Evolutionary conservation across 2,888 invertebrate species (phyloP), one percentile per base, ranked within the genome.

Genomic region (Nycteola revayana): DNA sequence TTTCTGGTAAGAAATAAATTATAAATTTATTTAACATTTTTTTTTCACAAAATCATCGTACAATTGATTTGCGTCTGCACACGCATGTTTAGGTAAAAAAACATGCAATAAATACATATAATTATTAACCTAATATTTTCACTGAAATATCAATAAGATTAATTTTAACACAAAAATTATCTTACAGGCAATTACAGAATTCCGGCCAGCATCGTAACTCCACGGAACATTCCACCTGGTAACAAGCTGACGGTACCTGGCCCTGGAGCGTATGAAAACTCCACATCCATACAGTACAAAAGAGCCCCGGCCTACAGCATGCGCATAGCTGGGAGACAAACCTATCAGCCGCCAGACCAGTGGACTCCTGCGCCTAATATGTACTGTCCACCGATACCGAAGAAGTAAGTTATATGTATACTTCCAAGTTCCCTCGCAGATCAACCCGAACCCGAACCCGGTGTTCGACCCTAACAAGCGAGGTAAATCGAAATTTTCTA

Each of bases 331-430:
- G 72, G 76, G 0, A 60, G 53, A 7, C 78, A 79, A 0, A 65
- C 64, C 0, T 80, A 70, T 38, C 48, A 72, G 31, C 46, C 80
- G 0, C 66, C 64, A 54, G 82, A 82, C 25, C 60, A 66, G 57
- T 86, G 86, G 86, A 82, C 82, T 0, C 78, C 83, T 0, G 68
- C 85, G 1, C 71, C 85, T 1, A 86, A 85, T 46, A 79, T 85
- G 79, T 85, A 85, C 49, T 66, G 57, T 3, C 85, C 86, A 0
- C 61, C 68, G 1, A 63, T 72, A 32, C 63, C 67, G 3, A 31
- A 44, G 27, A 71, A 63, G 75, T 83, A 52, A 55, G 68, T 30
- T 2, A 14, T 14, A 14, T 14, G 14, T 3, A 3, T 14, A 14
- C 14, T n/a, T n/a, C n/a, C n/a, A n/a, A n/a, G n/a, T n/a, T n/a